Base-by-base conservation (phyloP, 2,888 invertebrate genomes). In the Abrostola tripartita region DNA sequence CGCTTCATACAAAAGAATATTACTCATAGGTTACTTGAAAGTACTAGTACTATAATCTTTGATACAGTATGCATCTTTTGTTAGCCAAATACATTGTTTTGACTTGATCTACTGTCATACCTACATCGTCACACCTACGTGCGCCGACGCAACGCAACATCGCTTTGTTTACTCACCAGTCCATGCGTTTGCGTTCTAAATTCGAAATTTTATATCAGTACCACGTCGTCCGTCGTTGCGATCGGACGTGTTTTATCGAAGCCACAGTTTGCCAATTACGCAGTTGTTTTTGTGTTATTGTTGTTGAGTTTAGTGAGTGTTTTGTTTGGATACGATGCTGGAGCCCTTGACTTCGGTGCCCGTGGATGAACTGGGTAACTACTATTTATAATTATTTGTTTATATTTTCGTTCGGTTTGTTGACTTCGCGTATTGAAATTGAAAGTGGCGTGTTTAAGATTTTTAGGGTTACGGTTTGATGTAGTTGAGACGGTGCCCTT, bases 201-300 rank as follows among this genome's bases (percentile, higher is more conserved):
- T 87, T 88, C 81, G 76, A 84, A 84, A 72, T 76, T 74, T 58
- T 53, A 54, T 59, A 66, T 75, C 89, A 92, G 92, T 93, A 71
- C 69, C 63, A 82, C 71, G 74, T 58, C 58, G 74, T 78, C 86
- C 84, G 81, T 84, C 87, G 83, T 65, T 79, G 85, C 79, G 89
- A 56, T 58, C 68, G 74, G 79, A 81, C 89, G 90, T 51, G 9
- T 55, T 53, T 37, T 52, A n/a, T 44, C 37, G 12, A 36, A 0
- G 40, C 36, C n/a, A 41, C 5, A 50, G 55, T n/a, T n/a, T 62
- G 55, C 42, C 42, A 36, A 6, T 60, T 71, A 77, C 77, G 77
- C 77, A 79, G 75, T 79, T 68, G 35, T 61, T 42, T 61, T 52
- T 47, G 37, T 6, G 54, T 37, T 36, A 50, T 58, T 40, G 5